Percentiles rank a stretch among this genome's conserved stretches.
Evolutionary conservation across 2,113 vertebrate species (phyloP).

Genomic region (Rhabdornis inornatus): DNA sequence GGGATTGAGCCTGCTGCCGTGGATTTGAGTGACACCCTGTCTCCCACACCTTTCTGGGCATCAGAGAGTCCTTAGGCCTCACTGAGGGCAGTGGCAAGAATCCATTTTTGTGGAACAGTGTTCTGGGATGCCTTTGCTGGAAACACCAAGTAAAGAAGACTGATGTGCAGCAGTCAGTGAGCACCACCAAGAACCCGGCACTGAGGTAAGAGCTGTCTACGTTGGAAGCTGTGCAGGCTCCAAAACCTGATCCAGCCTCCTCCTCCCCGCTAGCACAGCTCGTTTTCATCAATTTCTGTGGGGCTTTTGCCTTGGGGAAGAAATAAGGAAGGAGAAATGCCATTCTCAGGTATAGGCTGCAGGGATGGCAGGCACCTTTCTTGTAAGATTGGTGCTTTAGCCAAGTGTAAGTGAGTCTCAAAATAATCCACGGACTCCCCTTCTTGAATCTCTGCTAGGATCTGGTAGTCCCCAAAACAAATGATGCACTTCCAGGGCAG

Average conservation of each 20-base stretch:
- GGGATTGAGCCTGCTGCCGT: neutral
- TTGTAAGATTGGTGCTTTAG: slow-evolving; percentile 72
- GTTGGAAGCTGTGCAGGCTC: neutral
- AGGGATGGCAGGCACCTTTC: slow-evolving; percentile 58
- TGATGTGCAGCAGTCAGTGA: neutral
- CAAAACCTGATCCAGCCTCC: neutral
- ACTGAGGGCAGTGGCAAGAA: neutral
- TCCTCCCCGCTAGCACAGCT: neutral
- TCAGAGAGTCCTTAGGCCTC: rapidly evolving
- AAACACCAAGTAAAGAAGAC: neutral
- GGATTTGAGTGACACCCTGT: neutral
- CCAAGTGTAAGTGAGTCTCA: slow-evolving; percentile 78
- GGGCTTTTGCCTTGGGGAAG: slow-evolving; percentile 8
- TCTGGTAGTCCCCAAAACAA: slow-evolving; percentile 84
- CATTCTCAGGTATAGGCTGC: slow-evolving; percentile 15
- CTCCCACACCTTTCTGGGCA: neutral
- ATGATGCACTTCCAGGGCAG: slow-evolving; percentile 80
- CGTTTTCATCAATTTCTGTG: slow-evolving; percentile 73
- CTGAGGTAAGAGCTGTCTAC: neutral
- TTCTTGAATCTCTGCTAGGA: slow-evolving; percentile 75
- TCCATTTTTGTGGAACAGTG: neutral
- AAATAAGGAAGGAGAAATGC: neutral
- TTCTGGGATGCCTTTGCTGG: neutral
- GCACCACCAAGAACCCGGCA: neutral
- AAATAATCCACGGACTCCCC: slow-evolving; percentile 82